Conservation (phyloP, 2,888 invertebrate genomes). For the Cistogaster globosa region DNA sequence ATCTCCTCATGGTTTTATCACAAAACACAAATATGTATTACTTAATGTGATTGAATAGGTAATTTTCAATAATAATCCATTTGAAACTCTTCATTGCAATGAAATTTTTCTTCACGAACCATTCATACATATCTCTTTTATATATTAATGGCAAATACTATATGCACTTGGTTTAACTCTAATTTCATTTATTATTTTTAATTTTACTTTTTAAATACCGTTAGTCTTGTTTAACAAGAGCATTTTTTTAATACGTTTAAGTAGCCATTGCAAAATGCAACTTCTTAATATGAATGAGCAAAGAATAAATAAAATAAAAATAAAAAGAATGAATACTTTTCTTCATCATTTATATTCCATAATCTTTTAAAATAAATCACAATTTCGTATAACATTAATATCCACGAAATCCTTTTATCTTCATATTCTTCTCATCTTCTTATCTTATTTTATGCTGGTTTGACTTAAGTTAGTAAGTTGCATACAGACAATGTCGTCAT, state of each 20-base stretch:
- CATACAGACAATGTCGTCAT: slow-evolving; percentile 25
- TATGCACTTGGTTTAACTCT: not conserved
- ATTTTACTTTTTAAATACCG: not conserved
- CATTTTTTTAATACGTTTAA: slow-evolving; percentile 15
- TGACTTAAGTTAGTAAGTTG: slow-evolving; percentile 25
- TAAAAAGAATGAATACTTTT: slow-evolving; percentile 35
- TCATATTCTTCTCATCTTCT: slow-evolving; percentile 22
- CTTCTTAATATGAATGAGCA: slow-evolving; percentile 6
- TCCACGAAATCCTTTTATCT: slow-evolving; percentile 55
- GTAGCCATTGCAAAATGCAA: slow-evolving; percentile 2
- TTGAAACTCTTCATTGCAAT: not conserved
- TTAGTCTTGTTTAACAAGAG: not conserved
- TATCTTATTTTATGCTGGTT: slow-evolving; percentile 35
- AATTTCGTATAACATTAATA: slow-evolving; percentile 64
- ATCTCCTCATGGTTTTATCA: too few species aligned
- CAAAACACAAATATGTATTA: too few species aligned
- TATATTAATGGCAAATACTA: not conserved
- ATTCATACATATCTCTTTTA: not conserved
- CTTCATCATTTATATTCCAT: slow-evolving; percentile 59
- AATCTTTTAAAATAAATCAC: slow-evolving; percentile 65
- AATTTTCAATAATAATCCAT: not conserved
- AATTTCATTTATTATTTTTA: not conserved
- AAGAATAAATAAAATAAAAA: slow-evolving; percentile 16
- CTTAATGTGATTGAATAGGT: too few species aligned
- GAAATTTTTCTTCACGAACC: not conserved